Percentiles rank a stretch among this genome's conserved stretches.
These are phyloP conservation scores for Catharus minimus DNA, from an alignment of 2,113 vertebrate species.

Conservation along the genomic window DNA sequence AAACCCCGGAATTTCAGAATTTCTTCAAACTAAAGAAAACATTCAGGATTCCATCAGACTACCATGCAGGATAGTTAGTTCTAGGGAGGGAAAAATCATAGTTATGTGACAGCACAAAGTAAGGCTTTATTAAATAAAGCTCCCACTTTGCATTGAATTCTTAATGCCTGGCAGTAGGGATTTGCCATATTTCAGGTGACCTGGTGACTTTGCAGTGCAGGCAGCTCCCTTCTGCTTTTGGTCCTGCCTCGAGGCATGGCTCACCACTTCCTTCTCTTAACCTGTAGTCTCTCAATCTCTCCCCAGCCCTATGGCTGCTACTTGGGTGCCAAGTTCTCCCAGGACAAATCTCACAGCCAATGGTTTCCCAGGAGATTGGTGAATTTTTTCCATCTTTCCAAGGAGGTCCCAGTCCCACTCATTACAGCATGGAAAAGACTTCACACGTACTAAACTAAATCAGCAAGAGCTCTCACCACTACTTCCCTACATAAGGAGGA, in stretches of 20 bases:
- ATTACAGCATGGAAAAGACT: neutral
- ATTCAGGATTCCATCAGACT: neutral
- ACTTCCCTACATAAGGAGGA: neutral
- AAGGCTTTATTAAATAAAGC: neutral
- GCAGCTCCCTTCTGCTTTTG: neutral
- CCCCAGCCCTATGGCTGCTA: neutral
- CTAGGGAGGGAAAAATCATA: accelerated
- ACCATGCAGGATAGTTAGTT: neutral
- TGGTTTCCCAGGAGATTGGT: neutral
- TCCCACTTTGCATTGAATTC: neutral
- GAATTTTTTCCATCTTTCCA: neutral
- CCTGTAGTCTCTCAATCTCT: neutral
- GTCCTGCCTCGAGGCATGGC: neutral
- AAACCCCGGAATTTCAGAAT: neutral
- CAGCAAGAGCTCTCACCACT: neutral
- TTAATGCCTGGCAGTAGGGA: neutral
- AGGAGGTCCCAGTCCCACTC: neutral
- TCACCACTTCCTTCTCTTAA: neutral
- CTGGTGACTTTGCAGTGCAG: accelerated
- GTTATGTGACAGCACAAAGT: neutral
- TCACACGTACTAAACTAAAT: neutral
- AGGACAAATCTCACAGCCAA: neutral
- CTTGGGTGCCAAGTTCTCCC: neutral
- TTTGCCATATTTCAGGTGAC: neutral
- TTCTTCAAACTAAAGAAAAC: neutral